Base-by-base conservation (phyloP, 2,888 invertebrate species). In the Lasioglossum calceatum region DNA sequence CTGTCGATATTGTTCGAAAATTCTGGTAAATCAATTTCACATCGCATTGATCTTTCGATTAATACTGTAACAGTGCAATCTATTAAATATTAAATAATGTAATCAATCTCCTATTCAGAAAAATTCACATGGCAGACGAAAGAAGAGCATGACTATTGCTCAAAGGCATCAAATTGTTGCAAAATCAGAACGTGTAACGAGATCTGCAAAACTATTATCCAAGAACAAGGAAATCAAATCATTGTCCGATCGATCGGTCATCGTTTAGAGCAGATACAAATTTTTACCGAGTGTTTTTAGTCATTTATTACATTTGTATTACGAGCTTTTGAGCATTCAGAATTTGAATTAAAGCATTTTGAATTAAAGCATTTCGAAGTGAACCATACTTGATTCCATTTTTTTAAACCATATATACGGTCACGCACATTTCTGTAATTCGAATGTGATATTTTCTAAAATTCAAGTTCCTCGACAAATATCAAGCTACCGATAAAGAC, bases 1-100 rank as follows among this genome's bases (percentile, higher is more conserved):
- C 47, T 93, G 93, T 82, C 91, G 92, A 82, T 91, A 92, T 87
- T 93, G 92, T 81, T 90, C 92, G 23, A 92, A 92, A 71, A 76
- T 44, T 67, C 47, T 70, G 81, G 87, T 87, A 86, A 86, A 47
- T 86, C 73, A 16, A 54, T 61, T 44, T 36, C 1, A 36, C 10
- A 23, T 16, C 44, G 32, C 5, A 39, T 36, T 72, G 70, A 23
- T 32, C 16, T 80, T 44, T 7, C 39, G 1, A 39, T 70, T 70
- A 70, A 10, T 39, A 70, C 10, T 70, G 12, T 39, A 70, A 39
- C 23, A 70, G 4, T 23, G 39, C 7, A 47, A n/a, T 39, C 67
- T 54, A 79, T 12, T 58, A n/a, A 58, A 50, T 36, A n/a, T 36
- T 36, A n/a, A 36, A 54, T n/a, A 39, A 36, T 72, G 1, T 10